Conservation (phyloP, 92 coral and sea anemone genomes). For the Palythoa caribaeorum region DNA sequence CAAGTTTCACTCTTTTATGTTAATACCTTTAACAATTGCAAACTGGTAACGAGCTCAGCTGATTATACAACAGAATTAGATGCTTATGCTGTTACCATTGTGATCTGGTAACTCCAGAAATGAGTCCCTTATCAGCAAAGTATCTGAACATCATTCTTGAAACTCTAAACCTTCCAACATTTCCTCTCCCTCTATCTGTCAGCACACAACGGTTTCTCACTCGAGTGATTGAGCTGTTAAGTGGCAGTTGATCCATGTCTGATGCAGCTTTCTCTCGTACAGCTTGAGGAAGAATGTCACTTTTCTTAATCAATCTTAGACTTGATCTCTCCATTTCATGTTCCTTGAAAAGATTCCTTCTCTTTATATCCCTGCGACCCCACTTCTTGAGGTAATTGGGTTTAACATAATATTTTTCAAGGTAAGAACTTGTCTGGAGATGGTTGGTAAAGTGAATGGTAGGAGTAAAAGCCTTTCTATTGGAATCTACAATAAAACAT, state of each 20-base stretch:
- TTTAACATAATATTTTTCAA: slow-evolving; percentile 88
- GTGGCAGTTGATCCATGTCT: slow-evolving; percentile 82
- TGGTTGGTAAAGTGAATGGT: slow-evolving; percentile 52
- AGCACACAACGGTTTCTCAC: slow-evolving; percentile 96
- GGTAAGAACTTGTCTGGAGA: slow-evolving; percentile 70
- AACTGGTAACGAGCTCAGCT: neutral
- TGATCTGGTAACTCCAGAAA: slow-evolving; percentile 90
- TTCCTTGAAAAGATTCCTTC: slow-evolving; percentile 86
- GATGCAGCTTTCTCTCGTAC: slow-evolving; percentile 93
- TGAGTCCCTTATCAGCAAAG: slow-evolving; percentile 93
- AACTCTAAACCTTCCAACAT: slow-evolving; percentile 91
- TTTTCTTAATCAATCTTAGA: slow-evolving; percentile 87
- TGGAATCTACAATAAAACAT: slow-evolving; percentile 1
- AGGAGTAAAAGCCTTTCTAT: slow-evolving; percentile 19
- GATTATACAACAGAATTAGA: neutral
- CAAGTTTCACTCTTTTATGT: no score
- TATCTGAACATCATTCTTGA: slow-evolving; percentile 96
- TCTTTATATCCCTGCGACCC: slow-evolving; percentile 93
- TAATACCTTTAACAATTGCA: no score
- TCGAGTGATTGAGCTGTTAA: slow-evolving; percentile 88
- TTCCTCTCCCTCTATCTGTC: slow-evolving; percentile 96
- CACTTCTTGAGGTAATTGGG: slow-evolving; percentile 97
- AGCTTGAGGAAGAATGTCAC: slow-evolving; percentile 92
- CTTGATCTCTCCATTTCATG: slow-evolving; percentile 88
- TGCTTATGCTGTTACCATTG: slow-evolving; percentile 77